phyloP scores from a whole-genome alignment of 2,888 invertebrate species.

The Lydus trimaculatus region DNA sequence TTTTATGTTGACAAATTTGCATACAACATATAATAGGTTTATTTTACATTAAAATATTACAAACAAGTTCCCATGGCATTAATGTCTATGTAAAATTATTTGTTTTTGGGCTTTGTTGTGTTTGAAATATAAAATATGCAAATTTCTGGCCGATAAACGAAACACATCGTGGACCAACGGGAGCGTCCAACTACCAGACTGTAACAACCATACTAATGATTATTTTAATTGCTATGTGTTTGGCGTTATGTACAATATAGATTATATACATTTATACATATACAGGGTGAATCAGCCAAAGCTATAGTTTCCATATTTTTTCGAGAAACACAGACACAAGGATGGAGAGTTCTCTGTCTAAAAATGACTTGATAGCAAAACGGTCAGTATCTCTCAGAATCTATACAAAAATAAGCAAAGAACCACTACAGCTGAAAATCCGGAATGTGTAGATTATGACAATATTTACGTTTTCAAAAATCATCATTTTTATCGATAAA shows the following conservation, averaged over 20 bases:
- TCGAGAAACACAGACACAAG: too few relatives aligned
- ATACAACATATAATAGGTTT: not conserved
- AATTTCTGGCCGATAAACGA: conserved; percentile 18
- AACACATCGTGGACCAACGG: conserved; percentile 5
- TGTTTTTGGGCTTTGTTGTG: not conserved
- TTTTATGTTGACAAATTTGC: not conserved
- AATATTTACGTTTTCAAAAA: too few relatives aligned
- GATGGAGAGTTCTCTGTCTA: too few relatives aligned
- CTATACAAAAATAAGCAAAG: too few relatives aligned
- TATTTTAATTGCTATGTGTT: conserved; percentile 22
- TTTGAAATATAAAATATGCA: conserved; percentile 17
- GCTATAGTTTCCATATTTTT: too few relatives aligned
- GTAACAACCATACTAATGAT: conserved; percentile 24
- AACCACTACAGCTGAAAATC: too few relatives aligned
- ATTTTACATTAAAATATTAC: conserved; percentile 5
- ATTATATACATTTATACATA: not conserved
- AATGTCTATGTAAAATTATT: not conserved
- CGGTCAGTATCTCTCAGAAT: too few relatives aligned
- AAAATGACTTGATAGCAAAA: too few relatives aligned
- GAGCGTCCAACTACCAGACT: not conserved
- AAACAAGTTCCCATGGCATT: not conserved
- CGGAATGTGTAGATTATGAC: too few relatives aligned
- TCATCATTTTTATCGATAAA: too few relatives aligned
- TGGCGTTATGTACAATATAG: not conserved
- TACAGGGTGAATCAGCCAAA: too few relatives aligned